These are phyloP conservation scores for Characodon lateralis DNA, from an alignment of 2,797 vertebrate species.

Conservation along the genomic window DNA sequence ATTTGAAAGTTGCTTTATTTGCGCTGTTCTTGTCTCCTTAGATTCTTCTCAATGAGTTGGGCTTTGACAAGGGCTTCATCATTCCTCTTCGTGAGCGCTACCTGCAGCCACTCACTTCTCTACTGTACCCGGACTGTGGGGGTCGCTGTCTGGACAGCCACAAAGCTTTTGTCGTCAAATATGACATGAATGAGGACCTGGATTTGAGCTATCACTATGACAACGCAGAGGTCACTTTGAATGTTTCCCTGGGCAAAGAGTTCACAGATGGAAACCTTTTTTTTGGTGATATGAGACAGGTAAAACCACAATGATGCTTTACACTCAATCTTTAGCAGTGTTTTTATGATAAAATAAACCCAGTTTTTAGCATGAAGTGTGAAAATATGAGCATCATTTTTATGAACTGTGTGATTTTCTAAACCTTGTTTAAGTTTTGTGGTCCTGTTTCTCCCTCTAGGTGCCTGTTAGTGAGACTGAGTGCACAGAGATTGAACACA, in stretches of 20 bases:
- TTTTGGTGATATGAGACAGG: constrained; percentile 92
- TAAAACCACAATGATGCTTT: constrained; percentile 43
- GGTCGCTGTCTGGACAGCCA: constrained; percentile 90
- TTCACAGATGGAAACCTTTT: constrained; percentile 93
- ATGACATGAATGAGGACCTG: constrained; percentile 85
- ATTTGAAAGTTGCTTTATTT: neutral
- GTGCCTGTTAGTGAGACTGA: constrained; percentile 78
- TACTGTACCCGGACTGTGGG: constrained; percentile 90
- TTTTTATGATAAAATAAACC: neutral
- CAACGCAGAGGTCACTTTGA: constrained; percentile 94
- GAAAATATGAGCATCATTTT: neutral
- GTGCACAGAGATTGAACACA: constrained; percentile 87
- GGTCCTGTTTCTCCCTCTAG: constrained; percentile 65
- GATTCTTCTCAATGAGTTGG: constrained; percentile 92
- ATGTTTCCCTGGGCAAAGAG: constrained; percentile 89
- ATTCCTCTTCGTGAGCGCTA: constrained; percentile 89
- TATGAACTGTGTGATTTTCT: neutral
- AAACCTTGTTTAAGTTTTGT: neutral
- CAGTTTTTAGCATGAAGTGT: neutral
- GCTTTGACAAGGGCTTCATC: constrained; percentile 88
- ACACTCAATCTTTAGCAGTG: neutral
- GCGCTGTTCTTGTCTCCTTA: constrained; percentile 50
- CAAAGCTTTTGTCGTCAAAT: constrained; percentile 94
- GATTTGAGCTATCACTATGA: constrained; percentile 94
- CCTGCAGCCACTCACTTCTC: constrained; percentile 81